Conservation (phyloP, 1,140 invertebrate species). For the Euura saliciscinereae region DNA sequence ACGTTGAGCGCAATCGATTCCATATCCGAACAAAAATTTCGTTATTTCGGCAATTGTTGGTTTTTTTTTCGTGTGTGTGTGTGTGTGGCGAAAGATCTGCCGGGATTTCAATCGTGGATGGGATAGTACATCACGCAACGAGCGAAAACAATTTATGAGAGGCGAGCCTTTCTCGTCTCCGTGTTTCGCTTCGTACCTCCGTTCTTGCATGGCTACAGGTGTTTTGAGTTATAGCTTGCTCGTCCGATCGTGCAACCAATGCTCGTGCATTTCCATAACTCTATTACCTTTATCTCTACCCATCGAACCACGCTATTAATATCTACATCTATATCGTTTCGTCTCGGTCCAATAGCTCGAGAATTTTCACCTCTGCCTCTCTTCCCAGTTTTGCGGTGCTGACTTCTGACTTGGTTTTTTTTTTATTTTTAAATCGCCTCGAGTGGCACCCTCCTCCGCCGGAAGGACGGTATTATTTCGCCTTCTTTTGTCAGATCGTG, state of each 20-base stretch:
- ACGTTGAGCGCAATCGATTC: not conserved
- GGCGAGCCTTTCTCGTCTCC: not conserved
- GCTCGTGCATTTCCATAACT: not conserved
- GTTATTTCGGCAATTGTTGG: not conserved
- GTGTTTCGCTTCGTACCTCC: not conserved
- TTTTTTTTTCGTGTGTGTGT: not conserved
- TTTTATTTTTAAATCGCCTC: no score
- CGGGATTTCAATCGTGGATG: not conserved
- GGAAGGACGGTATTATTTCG: no score
- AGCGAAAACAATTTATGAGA: not conserved
- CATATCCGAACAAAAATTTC: not conserved
- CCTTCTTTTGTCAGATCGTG: no score
- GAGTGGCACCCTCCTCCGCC: no score
- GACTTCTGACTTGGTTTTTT: no score
- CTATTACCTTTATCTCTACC: not conserved
- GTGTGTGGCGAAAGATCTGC: not conserved
- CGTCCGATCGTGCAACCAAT: not conserved
- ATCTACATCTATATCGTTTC: not conserved
- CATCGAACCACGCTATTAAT: not conserved
- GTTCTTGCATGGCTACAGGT: not conserved
- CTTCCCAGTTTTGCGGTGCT: not conserved
- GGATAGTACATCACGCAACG: not conserved
- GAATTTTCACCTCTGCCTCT: not conserved
- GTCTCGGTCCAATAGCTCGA: not conserved
- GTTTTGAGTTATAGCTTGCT: not conserved